Base-by-base conservation (phyloP, 2,797 vertebrate species). In the Fundulus diaphanus region DNA sequence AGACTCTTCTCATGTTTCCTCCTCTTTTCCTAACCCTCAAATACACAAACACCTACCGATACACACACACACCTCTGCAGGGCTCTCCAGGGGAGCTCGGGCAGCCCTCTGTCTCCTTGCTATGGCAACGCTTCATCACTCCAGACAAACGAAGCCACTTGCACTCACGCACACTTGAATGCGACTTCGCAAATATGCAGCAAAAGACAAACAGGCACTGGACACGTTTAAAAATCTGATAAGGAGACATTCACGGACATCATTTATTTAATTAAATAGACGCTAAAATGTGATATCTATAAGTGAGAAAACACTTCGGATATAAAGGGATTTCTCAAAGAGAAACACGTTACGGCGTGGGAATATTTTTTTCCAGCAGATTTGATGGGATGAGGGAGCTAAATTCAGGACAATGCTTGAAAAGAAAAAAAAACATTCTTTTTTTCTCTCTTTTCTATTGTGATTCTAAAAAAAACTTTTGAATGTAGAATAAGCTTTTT, bases 1-100 rank as follows among this genome's bases (percentile, higher is more conserved):
- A 87, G 78, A 74, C 73, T 82, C 70, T 79, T 87, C 79, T 89
- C 81, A 87, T 83, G 77, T 83, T 82, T 84, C 74, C 65, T 73
- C 40, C 70, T 73, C 67, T 67, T 31, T 29, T 9, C 56, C 11
- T 49, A 71, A 74, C 61, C 27, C 72, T 44, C 59, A 46, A 56
- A 74, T 67, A 22, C 81, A 75, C 57, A 61, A 46, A 46, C 44
- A 46, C 44, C 44, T 46, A 46, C 44, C 44, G 15, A 13, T n/a
- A n/a, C 51, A 56, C 65, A 70, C 67, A 57, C 65, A 65, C 59
- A 20, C 20, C 66, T 48, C n/a, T 31, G 49, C 46, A 35, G 6
- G 24, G 31, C 71, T 56, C 31, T 73, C 76, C 71, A 68, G 48
- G 31, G 31, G 76, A 82, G 72, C 70, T 71, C 63, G 68, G 70